Conservation (phyloP, 2,113 vertebrate species). For the Thalassarche chlororhynchos region DNA sequence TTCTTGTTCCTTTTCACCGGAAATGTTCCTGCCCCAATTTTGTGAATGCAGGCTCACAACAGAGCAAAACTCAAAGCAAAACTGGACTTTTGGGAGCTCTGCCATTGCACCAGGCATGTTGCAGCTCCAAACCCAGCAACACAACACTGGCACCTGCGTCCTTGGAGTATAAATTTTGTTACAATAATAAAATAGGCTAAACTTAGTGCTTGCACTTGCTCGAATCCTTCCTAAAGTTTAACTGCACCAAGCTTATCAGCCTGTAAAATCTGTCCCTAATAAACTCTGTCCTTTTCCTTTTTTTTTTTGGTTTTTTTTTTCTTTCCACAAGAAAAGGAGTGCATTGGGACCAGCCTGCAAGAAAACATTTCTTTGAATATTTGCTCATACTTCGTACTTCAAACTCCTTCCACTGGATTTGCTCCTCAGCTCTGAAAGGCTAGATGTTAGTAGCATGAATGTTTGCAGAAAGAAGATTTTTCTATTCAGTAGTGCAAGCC, state of each 20-base stretch:
- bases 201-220: neutral
- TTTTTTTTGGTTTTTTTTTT: too few species aligned
- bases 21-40: neutral
- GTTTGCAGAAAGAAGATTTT: neutral
- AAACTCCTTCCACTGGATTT: neutral
- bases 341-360: neutral
- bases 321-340: neutral
- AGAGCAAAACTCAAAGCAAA: neutral
- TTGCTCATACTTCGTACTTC: neutral
- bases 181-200: neutral
- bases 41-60: neutral
- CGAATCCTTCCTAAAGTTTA: neutral
- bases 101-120: neutral
- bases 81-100: neutral
- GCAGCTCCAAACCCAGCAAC: neutral
- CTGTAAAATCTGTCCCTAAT: neutral
- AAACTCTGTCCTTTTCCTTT: rapidly evolving
- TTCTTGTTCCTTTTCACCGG: neutral
- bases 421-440: neutral
- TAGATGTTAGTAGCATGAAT: neutral
- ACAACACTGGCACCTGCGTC: neutral
- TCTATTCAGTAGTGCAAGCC: neutral
- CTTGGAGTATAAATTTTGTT: neutral
- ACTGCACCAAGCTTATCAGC: neutral
- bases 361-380: neutral